phyloP scores from a whole-genome alignment of 2,113 vertebrate species.

The Phylloscopus whistleri region DNA sequence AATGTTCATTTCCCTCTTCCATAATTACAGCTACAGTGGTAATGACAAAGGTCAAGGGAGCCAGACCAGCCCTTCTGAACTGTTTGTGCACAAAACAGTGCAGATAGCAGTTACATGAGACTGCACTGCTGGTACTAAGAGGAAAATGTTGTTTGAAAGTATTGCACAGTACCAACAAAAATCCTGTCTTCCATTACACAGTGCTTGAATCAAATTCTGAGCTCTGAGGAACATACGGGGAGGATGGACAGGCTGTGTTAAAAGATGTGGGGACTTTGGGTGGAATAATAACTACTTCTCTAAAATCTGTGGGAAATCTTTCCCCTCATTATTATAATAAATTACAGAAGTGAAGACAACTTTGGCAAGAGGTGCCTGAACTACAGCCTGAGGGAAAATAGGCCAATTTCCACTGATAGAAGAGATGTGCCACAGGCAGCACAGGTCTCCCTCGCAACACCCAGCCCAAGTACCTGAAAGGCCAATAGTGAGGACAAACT shows the following conservation, averaged over 20 bases:
- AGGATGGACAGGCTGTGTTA: background rate
- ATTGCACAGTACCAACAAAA: background rate
- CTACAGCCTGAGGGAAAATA: background rate
- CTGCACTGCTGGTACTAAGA: background rate
- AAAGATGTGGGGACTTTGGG: background rate
- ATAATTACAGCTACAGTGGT: background rate
- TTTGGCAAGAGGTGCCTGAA: constrained; percentile 9
- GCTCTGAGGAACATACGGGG: background rate
- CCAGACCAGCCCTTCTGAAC: background rate
- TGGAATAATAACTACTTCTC: background rate
- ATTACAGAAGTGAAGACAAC: background rate
- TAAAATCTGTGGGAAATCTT: background rate
- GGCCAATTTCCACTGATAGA: background rate
- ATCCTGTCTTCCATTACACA: background rate
- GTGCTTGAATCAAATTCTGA: background rate
- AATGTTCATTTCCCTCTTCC: background rate
- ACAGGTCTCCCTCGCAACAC: background rate
- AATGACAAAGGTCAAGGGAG: background rate
- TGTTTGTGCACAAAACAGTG: background rate
- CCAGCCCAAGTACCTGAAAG: background rate
- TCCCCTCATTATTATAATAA: background rate
- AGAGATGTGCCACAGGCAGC: background rate
- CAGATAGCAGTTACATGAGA: background rate
- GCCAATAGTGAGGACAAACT: background rate
- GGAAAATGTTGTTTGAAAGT: background rate